Conservation (phyloP, 2,888 invertebrate species). For the Plagiodera versicolora region DNA sequence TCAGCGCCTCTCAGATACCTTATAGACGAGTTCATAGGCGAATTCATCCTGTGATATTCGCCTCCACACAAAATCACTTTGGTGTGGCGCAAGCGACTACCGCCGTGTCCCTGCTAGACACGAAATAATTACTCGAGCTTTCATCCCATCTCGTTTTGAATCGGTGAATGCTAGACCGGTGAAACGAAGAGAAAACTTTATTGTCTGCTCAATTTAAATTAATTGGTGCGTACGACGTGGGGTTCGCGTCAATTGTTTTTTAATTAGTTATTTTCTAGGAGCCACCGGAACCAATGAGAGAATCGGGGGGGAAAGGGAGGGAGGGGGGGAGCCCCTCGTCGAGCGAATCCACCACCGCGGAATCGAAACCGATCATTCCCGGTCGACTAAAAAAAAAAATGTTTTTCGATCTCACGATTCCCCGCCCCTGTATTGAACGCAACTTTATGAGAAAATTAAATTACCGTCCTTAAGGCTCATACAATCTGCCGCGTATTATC, state of each 20-base stretch:
- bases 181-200: slow-evolving; percentile 13
- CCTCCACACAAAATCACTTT: no score
- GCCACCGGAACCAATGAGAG: not conserved
- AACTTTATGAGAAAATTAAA: slow-evolving; percentile 24
- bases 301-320: not conserved
- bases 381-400: not conserved
- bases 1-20: no score
- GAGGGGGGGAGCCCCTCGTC: no score
- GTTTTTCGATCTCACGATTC: not conserved
- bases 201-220: slow-evolving; percentile 33
- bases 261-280: slow-evolving; percentile 21
- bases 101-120: slow-evolving; percentile 22
- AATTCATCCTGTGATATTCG: no score
- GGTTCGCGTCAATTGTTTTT: slow-evolving; percentile 28
- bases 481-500: slow-evolving; percentile 27
- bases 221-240: slow-evolving; percentile 30
- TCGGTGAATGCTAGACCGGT: slow-evolving; percentile 22
- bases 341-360: not conserved
- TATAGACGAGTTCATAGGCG: no score
- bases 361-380: not conserved
- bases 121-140: slow-evolving; percentile 33
- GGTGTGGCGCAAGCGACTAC: not conserved
- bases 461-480: slow-evolving; percentile 24
- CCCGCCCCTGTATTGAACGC: slow-evolving; percentile 13
- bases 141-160: slow-evolving; percentile 34